A percentile compares a stretch with the other conserved stretches of the same genome.
Evolutionary conservation across 2,888 invertebrate genomes (phyloP).

Genomic region (Scaptodrosophila latifasciaeformis): DNA sequence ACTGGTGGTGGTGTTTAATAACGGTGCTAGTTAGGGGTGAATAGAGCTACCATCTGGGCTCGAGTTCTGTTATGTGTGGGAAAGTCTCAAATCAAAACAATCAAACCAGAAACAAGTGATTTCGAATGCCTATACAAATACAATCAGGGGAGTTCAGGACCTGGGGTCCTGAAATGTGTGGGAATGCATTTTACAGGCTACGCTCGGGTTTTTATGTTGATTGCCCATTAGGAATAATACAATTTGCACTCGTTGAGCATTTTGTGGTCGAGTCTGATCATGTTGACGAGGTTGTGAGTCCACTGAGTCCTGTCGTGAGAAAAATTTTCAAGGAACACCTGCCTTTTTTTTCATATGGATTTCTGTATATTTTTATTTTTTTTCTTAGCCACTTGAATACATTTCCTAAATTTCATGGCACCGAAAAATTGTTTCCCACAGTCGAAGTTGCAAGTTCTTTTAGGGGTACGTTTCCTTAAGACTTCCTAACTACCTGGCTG

Average conservation of each 20-base stretch:
- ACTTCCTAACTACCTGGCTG: conserved; percentile 35
- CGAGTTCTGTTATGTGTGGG: conserved; percentile 44
- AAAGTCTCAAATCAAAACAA: conserved; percentile 60
- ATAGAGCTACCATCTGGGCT: no score
- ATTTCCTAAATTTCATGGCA: conserved; percentile 61
- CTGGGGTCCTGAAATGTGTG: no score
- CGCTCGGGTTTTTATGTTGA: conserved; percentile 46
- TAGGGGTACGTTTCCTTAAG: conserved; percentile 49
- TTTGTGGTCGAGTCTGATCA: conserved; percentile 1
- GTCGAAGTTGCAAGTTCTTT: conserved; percentile 59
- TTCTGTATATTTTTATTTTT: conserved; percentile 26
- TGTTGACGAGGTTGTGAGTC: no score
- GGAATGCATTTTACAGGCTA: conserved; percentile 51
- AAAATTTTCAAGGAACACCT: conserved; percentile 73
- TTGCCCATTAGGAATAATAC: conserved; percentile 64
- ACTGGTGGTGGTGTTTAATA: conserved; percentile 10
- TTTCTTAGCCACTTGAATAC: conserved; percentile 56
- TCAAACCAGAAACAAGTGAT: conserved; percentile 58
- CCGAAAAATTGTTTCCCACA: conserved; percentile 72
- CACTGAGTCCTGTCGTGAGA: conserved; percentile 65
- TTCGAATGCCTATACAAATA: conserved; percentile 51
- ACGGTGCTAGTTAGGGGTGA: neutral
- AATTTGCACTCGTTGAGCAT: conserved; percentile 66
- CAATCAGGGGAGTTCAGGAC: conserved; percentile 50
- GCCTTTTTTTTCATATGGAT: conserved; percentile 70